Conservation (phyloP, 2,113 vertebrate genomes). For the Steatornis caripensis region DNA sequence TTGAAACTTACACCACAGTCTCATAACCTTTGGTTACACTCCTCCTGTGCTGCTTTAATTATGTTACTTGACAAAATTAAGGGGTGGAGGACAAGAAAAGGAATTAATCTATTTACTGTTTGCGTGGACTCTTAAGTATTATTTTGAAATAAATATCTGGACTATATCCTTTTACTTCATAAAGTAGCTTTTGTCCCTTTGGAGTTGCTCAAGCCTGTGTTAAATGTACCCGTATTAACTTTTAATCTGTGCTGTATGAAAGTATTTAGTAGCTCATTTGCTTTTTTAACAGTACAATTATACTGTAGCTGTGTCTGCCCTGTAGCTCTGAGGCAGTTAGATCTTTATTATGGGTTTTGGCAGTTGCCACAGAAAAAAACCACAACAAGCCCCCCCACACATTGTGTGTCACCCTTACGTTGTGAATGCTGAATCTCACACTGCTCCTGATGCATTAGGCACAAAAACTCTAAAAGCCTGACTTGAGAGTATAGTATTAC, state of each 20-base stretch:
- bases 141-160: constrained; percentile 1
- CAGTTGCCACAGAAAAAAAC: neutral
- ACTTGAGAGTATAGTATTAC: neutral
- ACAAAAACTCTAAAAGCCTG: neutral
- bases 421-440: neutral
- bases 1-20: neutral
- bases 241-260: neutral
- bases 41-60: constrained; percentile 16
- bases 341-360: neutral
- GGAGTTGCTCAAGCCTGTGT: neutral
- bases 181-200: neutral
- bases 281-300: neutral
- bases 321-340: neutral
- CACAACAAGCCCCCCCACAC: neutral
- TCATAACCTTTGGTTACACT: neutral
- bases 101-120: constrained; percentile 13
- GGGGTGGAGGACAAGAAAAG: neutral
- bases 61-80: constrained; percentile 23
- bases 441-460: neutral
- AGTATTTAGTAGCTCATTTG: neutral
- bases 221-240: neutral
- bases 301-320: neutral
- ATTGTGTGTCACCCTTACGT: neutral
- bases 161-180: neutral
- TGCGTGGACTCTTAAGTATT: neutral